These are phyloP conservation scores for Acronicta alni DNA, from an alignment of 2,888 invertebrate genomes.

Conservation along the genomic window DNA sequence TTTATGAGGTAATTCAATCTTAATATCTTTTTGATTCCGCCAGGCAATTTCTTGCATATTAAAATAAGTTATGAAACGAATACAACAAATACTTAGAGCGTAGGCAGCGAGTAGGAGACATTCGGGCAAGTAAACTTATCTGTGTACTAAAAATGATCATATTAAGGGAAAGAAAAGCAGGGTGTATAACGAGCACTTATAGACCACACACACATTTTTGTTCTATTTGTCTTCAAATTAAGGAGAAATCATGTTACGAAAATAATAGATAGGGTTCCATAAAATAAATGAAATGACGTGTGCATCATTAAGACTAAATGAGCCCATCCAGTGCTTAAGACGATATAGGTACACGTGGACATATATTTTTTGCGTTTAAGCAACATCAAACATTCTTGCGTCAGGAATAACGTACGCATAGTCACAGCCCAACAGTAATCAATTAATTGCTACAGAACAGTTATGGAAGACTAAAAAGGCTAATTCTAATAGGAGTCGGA, in stretches of 20 bases:
- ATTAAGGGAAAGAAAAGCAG: constrained; percentile 30
- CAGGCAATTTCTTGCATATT: constrained; percentile 13
- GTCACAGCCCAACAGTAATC: no score
- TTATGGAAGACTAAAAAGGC: no score
- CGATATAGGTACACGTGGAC: neutral
- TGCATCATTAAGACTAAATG: constrained; percentile 4
- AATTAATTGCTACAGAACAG: no score
- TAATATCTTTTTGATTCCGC: constrained; percentile 12
- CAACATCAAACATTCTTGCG: no score
- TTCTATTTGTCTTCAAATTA: neutral
- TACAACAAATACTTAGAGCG: constrained; percentile 23
- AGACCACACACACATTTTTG: constrained; percentile 13
- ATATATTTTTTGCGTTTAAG: no score
- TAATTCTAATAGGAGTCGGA: no score
- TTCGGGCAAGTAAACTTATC: constrained; percentile 20
- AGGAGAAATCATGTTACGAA: neutral
- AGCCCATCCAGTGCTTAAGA: neutral
- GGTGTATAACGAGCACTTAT: constrained; percentile 19
- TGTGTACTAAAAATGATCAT: constrained; percentile 24
- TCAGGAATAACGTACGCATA: no score
- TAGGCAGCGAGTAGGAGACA: constrained; percentile 25
- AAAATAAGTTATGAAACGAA: constrained; percentile 25
- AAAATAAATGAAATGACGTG: constrained; percentile 10
- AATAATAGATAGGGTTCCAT: constrained; percentile 5
- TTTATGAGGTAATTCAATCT: neutral